These are phyloP conservation scores for Teleogryllus oceanicus DNA, from an alignment of 2,888 invertebrate genomes.

Conservation along the genomic window DNA sequence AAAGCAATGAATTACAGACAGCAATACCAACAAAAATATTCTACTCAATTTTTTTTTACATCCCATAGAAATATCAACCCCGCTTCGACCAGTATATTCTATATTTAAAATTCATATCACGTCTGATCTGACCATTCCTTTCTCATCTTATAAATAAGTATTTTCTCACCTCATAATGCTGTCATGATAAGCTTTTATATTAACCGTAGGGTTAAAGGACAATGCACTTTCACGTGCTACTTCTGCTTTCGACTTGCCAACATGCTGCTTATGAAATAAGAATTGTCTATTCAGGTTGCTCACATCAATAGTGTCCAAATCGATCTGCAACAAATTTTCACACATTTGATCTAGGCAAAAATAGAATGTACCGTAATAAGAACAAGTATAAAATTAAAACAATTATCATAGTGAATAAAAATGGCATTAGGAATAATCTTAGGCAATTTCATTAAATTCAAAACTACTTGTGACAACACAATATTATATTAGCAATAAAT, in stretches of 20 bases:
- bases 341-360: neutral
- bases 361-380: neutral
- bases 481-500: too few species aligned
- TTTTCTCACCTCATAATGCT: slow-evolving; percentile 78
- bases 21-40: too few species aligned
- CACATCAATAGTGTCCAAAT: slow-evolving; percentile 98
- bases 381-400: too few species aligned
- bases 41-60: too few species aligned
- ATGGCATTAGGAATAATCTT: neutral
- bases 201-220: slow-evolving; percentile 81
- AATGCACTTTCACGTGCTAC: slow-evolving; percentile 88
- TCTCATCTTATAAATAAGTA: too few species aligned
- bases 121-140: neutral
- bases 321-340: slow-evolving; percentile 70
- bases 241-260: slow-evolving; percentile 92
- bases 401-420: neutral
- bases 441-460: too few species aligned
- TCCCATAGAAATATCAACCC: too few species aligned
- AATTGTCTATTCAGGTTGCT: slow-evolving; percentile 99
- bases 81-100: too few species aligned
- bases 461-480: too few species aligned
- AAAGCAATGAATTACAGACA: too few species aligned
- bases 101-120: neutral
- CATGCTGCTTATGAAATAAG: slow-evolving; percentile 96
- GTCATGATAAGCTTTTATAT: slow-evolving; percentile 87